These are phyloP conservation scores for Lordiphosa clarofinis DNA, from an alignment of 1,140 invertebrate genomes.

Conservation along the genomic window DNA sequence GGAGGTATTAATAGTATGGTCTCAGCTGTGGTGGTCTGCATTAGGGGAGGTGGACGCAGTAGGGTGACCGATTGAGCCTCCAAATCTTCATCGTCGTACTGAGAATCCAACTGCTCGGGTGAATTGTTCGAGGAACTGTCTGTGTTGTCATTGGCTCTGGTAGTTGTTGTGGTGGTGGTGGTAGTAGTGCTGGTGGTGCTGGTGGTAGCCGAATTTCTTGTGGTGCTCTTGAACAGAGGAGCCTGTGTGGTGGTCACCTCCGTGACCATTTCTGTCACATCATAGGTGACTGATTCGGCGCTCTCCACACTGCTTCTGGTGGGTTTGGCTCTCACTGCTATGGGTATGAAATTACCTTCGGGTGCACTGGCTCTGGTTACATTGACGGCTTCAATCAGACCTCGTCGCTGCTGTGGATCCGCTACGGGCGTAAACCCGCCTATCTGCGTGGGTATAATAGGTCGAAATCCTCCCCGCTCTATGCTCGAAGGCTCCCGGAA, in stretches of 20 bases:
- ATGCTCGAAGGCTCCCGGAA: slow-evolving; percentile 83
- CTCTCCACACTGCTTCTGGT: slow-evolving; percentile 44
- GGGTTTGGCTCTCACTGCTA: slow-evolving; percentile 26
- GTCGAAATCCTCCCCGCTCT: slow-evolving; percentile 87
- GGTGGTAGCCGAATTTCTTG: slow-evolving; percentile 10
- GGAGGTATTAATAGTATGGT: slow-evolving; percentile 75
- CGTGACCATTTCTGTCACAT: slow-evolving; percentile 56
- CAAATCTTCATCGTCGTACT: slow-evolving; percentile 65
- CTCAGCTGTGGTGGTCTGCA: slow-evolving; percentile 69
- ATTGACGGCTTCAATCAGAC: slow-evolving; percentile 57
- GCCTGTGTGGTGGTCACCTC: slow-evolving; percentile 42
- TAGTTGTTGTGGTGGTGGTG: slow-evolving; percentile 26
- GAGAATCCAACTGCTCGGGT: slow-evolving; percentile 32
- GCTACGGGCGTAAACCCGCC: slow-evolving; percentile 85
- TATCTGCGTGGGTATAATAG: slow-evolving; percentile 84
- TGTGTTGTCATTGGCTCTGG: slow-evolving; percentile 11
- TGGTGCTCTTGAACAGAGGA: slow-evolving; percentile 30
- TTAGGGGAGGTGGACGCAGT: slow-evolving; percentile 56
- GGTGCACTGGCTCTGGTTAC: slow-evolving; percentile 31
- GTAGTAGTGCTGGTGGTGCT: slow-evolving; percentile 33
- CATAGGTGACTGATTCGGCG: slow-evolving; percentile 54
- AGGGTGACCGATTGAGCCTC: slow-evolving; percentile 68
- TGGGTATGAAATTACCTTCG: slow-evolving; percentile 46
- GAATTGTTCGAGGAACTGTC: slow-evolving; percentile 18
- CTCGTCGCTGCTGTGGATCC: slow-evolving; percentile 65